A percentile compares a stretch with the other conserved stretches of the same genome.
Evolutionary conservation across 2,113 vertebrate species (phyloP).

Genomic region (Callipepla squamata): DNA sequence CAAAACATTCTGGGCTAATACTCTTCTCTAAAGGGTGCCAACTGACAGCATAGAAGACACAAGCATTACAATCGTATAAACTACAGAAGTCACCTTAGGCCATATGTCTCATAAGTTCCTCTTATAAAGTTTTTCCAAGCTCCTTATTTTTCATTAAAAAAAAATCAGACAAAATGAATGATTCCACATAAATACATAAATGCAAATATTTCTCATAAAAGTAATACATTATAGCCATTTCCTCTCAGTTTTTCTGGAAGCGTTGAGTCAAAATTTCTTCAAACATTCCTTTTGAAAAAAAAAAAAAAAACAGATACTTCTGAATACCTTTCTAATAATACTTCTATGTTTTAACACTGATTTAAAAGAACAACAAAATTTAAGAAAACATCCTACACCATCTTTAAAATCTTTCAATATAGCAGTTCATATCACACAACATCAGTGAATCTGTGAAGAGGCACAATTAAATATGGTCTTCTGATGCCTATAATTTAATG

Average conservation of each 20-base stretch:
- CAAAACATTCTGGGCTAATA: slow-evolving; percentile 39
- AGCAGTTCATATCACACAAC: neutral
- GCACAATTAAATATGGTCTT: neutral
- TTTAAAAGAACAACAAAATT: neutral
- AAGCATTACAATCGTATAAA: slow-evolving; percentile 6
- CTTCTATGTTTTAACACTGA: neutral
- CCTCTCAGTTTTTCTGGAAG: neutral
- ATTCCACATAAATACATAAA: neutral
- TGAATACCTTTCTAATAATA: neutral
- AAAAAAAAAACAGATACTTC: neutral
- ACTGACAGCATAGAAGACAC: neutral
- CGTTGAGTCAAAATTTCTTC: neutral
- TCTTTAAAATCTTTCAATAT: neutral
- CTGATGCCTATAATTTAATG: neutral
- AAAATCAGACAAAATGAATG: neutral
- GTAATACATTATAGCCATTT: neutral
- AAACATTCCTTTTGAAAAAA: neutral
- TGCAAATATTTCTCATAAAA: neutral
- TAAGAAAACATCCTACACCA: neutral
- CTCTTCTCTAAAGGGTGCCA: slow-evolving; percentile 20
- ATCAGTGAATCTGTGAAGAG: neutral
- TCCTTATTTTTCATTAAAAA: neutral
- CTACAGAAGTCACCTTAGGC: neutral
- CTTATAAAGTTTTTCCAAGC: neutral
- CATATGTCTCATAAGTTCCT: neutral